Evolutionary conservation across 92 coral and sea anemone genomes (phyloP).

Genomic region (Parazoanthus swiftii): DNA sequence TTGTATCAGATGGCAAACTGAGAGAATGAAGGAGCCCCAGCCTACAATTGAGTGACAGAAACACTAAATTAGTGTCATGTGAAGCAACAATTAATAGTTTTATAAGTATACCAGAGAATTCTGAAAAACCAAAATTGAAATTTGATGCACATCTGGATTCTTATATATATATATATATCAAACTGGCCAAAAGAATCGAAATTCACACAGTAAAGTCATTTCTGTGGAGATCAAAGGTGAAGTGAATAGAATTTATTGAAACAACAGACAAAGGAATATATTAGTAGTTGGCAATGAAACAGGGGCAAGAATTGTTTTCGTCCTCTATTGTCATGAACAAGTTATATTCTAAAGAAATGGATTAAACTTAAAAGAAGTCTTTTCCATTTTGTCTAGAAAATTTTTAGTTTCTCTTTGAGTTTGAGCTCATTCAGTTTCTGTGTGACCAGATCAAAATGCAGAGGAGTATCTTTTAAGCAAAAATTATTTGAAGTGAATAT

Average conservation of each 20-base stretch:
- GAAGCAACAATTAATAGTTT: not conserved
- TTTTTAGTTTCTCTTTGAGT: not conserved
- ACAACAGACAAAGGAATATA: not conserved
- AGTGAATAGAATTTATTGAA: slow-evolving; percentile 16
- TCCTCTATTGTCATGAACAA: not conserved
- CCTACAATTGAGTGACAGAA: not conserved
- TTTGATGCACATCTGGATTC: not conserved
- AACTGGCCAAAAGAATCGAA: not conserved
- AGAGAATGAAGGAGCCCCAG: not conserved
- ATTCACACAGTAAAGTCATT: not conserved
- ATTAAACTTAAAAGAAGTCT: not conserved
- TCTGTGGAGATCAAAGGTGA: slow-evolving; percentile 4
- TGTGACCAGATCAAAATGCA: not conserved
- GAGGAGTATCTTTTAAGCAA: not conserved
- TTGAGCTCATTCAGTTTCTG: not conserved
- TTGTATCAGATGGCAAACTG: slow-evolving; percentile 9
- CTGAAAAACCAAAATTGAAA: not conserved
- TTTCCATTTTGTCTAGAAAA: not conserved
- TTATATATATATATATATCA: not conserved
- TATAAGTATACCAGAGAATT: not conserved
- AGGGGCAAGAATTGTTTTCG: not conserved
- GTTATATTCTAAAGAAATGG: not conserved
- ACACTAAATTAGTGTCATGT: not conserved
- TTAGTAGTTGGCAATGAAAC: not conserved
- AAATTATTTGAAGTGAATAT: not conserved